Conservation (phyloP, 2,888 invertebrate genomes). For the Synergus laeviventris region DNA sequence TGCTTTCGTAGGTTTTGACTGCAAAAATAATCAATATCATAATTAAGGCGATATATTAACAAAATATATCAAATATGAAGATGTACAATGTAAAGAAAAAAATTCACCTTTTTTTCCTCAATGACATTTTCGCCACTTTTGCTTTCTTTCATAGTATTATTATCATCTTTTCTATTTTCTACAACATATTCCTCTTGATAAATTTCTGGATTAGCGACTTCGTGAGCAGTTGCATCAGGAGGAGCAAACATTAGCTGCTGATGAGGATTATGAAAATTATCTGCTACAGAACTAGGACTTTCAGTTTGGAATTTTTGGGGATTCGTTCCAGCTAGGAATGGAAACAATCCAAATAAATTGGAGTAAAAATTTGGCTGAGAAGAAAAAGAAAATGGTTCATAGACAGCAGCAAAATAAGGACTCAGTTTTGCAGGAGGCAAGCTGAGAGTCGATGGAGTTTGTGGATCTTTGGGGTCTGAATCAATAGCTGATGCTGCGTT, state of each 20-base stretch:
- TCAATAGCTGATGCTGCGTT: constrained; percentile 43
- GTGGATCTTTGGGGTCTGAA: constrained; percentile 12
- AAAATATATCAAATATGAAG: neutral
- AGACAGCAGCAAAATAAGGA: constrained; percentile 63
- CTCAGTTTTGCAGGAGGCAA: constrained; percentile 51
- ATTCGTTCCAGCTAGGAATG: constrained; percentile 45
- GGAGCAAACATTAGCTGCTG: neutral
- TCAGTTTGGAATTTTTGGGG: constrained; percentile 15
- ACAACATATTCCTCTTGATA: constrained; percentile 38
- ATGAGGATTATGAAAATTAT: neutral
- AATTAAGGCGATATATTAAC: neutral
- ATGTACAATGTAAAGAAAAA: neutral
- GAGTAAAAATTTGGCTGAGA: constrained; percentile 54
- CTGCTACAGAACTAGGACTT: neutral
- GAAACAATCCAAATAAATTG: constrained; percentile 48
- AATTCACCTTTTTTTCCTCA: constrained; percentile 11
- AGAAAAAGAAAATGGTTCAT: constrained; percentile 61
- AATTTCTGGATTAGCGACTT: constrained; percentile 43
- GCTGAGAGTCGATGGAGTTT: constrained; percentile 48
- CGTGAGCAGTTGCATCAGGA: neutral
- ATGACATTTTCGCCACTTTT: constrained; percentile 41
- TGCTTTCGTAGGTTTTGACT: neutral
- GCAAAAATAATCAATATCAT: neutral
- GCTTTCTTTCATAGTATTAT: constrained; percentile 48
- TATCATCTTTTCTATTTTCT: constrained; percentile 43